Conservation (phyloP, 2,113 vertebrate species). For the Tauraco erythrolophus region DNA sequence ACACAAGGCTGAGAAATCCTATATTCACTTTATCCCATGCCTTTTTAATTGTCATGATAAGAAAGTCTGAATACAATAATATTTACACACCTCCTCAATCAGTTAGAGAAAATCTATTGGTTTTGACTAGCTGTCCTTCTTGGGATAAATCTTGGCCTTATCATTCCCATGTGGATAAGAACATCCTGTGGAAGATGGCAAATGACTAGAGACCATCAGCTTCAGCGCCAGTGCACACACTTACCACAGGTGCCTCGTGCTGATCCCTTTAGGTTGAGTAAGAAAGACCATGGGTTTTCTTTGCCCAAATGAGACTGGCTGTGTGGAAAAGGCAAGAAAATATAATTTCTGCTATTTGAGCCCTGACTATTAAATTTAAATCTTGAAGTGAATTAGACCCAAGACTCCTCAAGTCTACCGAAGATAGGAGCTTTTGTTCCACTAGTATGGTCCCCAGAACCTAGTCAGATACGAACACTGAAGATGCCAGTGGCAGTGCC, state of each 20-base stretch:
- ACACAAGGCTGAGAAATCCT: not conserved
- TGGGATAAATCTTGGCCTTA: not conserved
- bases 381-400: not conserved
- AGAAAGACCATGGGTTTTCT: not conserved
- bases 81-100: conserved; percentile 2
- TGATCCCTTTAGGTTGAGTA: not conserved
- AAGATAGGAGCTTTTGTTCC: not conserved
- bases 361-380: not conserved
- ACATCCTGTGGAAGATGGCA: not conserved
- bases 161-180: not conserved
- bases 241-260: not conserved
- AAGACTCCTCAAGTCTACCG: not conserved
- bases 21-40: not conserved
- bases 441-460: not conserved
- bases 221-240: not conserved
- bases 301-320: not conserved
- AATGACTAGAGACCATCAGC: not conserved
- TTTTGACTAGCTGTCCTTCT: conserved; percentile 17
- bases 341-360: not conserved
- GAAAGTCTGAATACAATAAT: not conserved
- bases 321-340: not conserved
- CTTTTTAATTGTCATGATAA: conserved; percentile 10
- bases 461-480: not conserved
- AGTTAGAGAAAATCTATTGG: conserved; percentile 4
- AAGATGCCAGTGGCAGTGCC: not conserved